Conservation (phyloP, 2,797 vertebrate species). For the Lithobates sylvaticus region DNA sequence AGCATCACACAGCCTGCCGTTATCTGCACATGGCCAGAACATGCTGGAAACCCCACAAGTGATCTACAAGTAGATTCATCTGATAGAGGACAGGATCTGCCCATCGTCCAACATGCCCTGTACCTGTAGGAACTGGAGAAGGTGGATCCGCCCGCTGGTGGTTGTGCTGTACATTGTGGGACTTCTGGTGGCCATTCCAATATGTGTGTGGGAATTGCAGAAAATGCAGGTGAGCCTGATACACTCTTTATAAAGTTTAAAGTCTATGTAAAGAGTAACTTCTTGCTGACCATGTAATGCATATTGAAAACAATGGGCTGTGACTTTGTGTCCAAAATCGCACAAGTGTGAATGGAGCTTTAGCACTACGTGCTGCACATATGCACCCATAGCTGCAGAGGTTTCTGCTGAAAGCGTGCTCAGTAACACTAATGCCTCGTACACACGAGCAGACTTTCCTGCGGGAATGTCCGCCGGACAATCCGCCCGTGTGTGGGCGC, state of each 20-base stretch:
- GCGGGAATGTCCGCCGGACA: too few relatives aligned
- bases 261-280: too few relatives aligned
- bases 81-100: background rate
- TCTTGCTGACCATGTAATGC: too few relatives aligned
- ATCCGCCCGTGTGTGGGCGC: too few relatives aligned
- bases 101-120: slow-evolving; percentile 82
- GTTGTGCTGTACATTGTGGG: slow-evolving; percentile 86
- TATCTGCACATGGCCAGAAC: background rate
- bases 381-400: too few relatives aligned
- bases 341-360: too few relatives aligned
- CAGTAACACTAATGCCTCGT: too few relatives aligned
- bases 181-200: slow-evolving; percentile 86
- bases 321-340: too few relatives aligned
- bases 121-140: slow-evolving; percentile 94
- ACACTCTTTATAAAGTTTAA: background rate
- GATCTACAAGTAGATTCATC: background rate
- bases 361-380: too few relatives aligned
- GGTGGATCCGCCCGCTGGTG: slow-evolving; percentile 94
- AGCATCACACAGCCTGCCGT: background rate
- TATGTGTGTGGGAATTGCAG: slow-evolving; percentile 93
- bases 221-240: slow-evolving; percentile 84
- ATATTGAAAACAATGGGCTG: too few relatives aligned
- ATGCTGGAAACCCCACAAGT: background rate
- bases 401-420: too few relatives aligned
- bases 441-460: too few relatives aligned